A percentile compares a stretch with the other conserved stretches of the same genome.
phyloP scores from a whole-genome alignment of 2,797 vertebrate genomes.

The Eurystomus glaucurus region DNA sequence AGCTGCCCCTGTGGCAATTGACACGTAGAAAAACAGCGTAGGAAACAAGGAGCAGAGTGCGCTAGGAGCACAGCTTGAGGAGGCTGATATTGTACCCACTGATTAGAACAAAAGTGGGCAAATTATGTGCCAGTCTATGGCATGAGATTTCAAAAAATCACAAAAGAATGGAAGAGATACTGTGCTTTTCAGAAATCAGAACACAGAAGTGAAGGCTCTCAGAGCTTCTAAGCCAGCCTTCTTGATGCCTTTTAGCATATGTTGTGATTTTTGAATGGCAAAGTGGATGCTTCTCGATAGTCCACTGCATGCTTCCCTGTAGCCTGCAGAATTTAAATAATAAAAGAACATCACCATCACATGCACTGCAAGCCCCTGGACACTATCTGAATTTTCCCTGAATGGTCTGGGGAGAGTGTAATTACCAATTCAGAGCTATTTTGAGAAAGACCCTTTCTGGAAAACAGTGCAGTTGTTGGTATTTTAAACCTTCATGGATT shows the following conservation, averaged over 20 bases:
- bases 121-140: background rate
- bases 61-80: accelerated
- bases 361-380: background rate
- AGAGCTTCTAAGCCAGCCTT: background rate
- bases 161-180: accelerated
- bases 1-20: accelerated
- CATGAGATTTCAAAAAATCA: background rate
- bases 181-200: background rate
- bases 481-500: background rate
- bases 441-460: background rate
- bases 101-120: background rate
- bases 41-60: background rate
- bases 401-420: background rate
- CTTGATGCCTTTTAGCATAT: background rate
- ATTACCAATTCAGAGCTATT: background rate
- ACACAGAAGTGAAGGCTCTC: background rate
- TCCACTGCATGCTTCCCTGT: background rate
- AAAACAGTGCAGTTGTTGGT: background rate
- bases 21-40: accelerated
- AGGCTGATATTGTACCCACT: background rate
- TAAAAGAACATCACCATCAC: background rate
- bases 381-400: background rate
- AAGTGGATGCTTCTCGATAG: accelerated
- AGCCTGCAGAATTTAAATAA: background rate
- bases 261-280: background rate